Percentiles rank a stretch among this genome's conserved stretches.
Conservation (phyloP, 1,140 invertebrate species). For the Harlomillsia oculata region DNA sequence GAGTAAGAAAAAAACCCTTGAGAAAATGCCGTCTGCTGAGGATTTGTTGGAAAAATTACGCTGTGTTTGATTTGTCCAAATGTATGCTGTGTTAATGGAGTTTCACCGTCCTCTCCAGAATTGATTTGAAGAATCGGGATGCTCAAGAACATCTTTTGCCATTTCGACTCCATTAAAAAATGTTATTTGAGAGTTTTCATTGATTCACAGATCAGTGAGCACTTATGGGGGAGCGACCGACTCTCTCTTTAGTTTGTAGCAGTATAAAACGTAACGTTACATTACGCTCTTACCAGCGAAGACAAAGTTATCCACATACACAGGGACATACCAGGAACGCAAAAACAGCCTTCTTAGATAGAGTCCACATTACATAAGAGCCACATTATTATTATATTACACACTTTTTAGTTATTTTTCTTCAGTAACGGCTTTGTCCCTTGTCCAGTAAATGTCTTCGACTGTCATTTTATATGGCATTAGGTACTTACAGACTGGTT, state of each 20-base stretch:
- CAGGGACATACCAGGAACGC: background rate
- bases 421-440: too few relatives aligned
- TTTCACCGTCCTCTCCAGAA: slow-evolving; percentile 33
- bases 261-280: too few relatives aligned
- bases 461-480: too few relatives aligned
- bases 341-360: too few relatives aligned
- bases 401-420: too few relatives aligned
- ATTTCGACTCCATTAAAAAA: slow-evolving; percentile 36
- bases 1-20: too few relatives aligned
- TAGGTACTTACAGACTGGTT: too few relatives aligned
- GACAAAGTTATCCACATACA: background rate
- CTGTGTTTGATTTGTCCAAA: slow-evolving; percentile 35
- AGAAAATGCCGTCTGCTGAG: slow-evolving; percentile 30
- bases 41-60: slow-evolving; percentile 34
- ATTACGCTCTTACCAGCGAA: too few relatives aligned
- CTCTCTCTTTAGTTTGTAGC: slow-evolving; percentile 7
- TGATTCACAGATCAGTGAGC: slow-evolving; percentile 35
- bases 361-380: too few relatives aligned
- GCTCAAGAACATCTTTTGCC: slow-evolving; percentile 32
- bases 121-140: slow-evolving; percentile 34
- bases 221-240: slow-evolving; percentile 16
- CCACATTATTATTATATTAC: too few relatives aligned
- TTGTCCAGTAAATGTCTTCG: too few relatives aligned
- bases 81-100: slow-evolving; percentile 36
- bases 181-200: slow-evolving; percentile 36